Base-by-base conservation (phyloP, 2,888 invertebrate species). In the Venustoraphidia nigricollis region DNA sequence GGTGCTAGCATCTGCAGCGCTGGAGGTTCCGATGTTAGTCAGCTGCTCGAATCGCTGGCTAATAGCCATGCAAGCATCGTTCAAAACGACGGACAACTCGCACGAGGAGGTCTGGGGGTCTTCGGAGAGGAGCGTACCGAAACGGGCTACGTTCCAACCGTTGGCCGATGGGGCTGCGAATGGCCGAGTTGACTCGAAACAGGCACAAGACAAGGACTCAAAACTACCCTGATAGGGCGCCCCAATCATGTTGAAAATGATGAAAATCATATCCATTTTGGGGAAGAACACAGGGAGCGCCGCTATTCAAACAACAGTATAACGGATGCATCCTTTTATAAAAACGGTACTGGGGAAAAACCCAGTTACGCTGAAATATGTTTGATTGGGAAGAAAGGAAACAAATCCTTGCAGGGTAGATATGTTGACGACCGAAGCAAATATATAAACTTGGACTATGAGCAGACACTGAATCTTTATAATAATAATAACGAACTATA, bases 131-230 rank as follows among this genome's bases (percentile, higher is more conserved):
- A 52, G 48, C 54, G 69, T 66, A 70, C 75, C 64, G 73, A 72
- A 59, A 66, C 65, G 60, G 69, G 72, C 56, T 77, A 77, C 63
- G 75, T 81, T 71, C 88, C 88, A 71, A 77, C 82, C 66, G 88
- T 88, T 66, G 88, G 87, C 65, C 83, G 89, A 59, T 91, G 89
- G 89, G 90, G 89, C 69, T 81, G 83, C 73, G 90, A 91, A 72
- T 92, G 91, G 92, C 92, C 92, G 75, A 91, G 91, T 90, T 92
- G 92, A 92, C 91, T 92, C 91, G 83, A 79, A 77, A 66, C 68
- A 71, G 72, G 71, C 66, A 68, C 65, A 62, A 66, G 62, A 61
- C 66, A 69, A 71, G 70, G 62, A 58, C 57, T 60, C 57, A 65
- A 62, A 57, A 60, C 57, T 59, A 64, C 64, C 60, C 66, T 52